Evolutionary conservation across 37 sponge, comb jelly and placozoan species (phyloP).

Genomic region (Dysidea cf. avara): DNA sequence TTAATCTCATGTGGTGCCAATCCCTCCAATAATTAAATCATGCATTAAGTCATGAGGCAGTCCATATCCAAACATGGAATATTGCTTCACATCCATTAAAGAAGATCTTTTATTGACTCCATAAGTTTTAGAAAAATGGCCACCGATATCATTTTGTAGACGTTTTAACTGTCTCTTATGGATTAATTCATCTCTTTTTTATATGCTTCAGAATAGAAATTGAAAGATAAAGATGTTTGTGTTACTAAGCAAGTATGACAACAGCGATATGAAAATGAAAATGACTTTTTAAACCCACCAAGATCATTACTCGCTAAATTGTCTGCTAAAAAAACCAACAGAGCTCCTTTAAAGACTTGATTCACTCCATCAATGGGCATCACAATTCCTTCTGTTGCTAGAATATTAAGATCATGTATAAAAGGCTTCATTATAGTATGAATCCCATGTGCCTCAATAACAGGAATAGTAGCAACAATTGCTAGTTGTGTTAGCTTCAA

Average conservation of each 20-base stretch:
- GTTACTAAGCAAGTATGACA: conserved; percentile 19
- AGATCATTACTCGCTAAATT: conserved; percentile 39
- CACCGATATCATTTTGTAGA: neutral
- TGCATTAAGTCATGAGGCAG: conserved; percentile 49
- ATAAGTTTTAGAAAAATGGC: conserved; percentile 17
- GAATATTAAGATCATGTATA: conserved; percentile 18
- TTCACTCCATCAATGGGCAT: conserved; percentile 2
- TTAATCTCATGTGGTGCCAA: conserved; percentile 24
- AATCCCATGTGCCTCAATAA: conserved; percentile 36
- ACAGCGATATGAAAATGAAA: conserved; percentile 27
- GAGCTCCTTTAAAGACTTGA: conserved; percentile 13
- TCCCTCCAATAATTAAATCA: conserved; percentile 34
- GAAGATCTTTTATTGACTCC: conserved; percentile 14
- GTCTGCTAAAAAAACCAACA: conserved; percentile 35
- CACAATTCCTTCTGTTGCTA: conserved; percentile 17
- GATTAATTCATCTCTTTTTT: neutral
- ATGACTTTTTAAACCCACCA: conserved; percentile 45
- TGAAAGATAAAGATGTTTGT: neutral
- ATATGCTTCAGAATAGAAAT: neutral
- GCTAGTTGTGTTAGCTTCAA: conserved; percentile 6
- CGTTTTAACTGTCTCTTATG: conserved; percentile 5
- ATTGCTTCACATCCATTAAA: conserved; percentile 9
- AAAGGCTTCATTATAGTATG: conserved; percentile 25
- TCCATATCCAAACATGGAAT: conserved; percentile 7
- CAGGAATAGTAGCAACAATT: conserved; percentile 16